phyloP scores from a whole-genome alignment of 2,797 vertebrate genomes.

The Siniperca obscura region DNA sequence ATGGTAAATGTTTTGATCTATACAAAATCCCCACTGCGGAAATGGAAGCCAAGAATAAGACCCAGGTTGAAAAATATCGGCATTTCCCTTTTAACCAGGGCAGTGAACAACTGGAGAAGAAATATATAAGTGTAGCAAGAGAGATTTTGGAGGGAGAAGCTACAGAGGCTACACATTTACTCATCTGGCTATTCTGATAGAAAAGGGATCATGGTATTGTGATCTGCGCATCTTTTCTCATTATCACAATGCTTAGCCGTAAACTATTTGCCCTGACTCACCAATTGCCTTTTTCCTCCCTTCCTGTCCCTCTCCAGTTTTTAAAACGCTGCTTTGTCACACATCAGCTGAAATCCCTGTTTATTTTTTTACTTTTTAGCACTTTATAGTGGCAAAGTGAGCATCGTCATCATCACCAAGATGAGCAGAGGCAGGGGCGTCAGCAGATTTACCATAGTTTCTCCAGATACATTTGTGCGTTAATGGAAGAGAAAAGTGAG shows the following conservation, averaged over 20 bases:
- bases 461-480: constrained; percentile 10
- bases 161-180: constrained; percentile 23
- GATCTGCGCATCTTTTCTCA: constrained; percentile 37
- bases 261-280: constrained; percentile 45
- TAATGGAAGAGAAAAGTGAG: constrained; percentile 32
- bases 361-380: constrained; percentile 33
- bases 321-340: constrained; percentile 33
- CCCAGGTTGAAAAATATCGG: not conserved
- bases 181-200: constrained; percentile 41
- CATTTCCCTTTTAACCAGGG: not conserved
- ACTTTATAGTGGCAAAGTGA: constrained; percentile 24
- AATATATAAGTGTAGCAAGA: not conserved
- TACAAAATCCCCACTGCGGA: constrained; percentile 23
- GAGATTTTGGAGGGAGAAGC: not conserved
- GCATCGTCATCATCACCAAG: constrained; percentile 26
- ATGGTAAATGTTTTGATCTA: constrained; percentile 43
- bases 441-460: constrained; percentile 32
- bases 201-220: constrained; percentile 42
- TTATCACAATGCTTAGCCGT: constrained; percentile 42
- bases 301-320: constrained; percentile 15
- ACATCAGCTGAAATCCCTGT: constrained; percentile 29
- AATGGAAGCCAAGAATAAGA: not conserved
- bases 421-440: constrained; percentile 14
- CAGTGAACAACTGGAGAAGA: not conserved
- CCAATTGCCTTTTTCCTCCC: constrained; percentile 10